Evolutionary conservation across 2,797 vertebrate species (phyloP).

Genomic region (Avahi laniger): DNA sequence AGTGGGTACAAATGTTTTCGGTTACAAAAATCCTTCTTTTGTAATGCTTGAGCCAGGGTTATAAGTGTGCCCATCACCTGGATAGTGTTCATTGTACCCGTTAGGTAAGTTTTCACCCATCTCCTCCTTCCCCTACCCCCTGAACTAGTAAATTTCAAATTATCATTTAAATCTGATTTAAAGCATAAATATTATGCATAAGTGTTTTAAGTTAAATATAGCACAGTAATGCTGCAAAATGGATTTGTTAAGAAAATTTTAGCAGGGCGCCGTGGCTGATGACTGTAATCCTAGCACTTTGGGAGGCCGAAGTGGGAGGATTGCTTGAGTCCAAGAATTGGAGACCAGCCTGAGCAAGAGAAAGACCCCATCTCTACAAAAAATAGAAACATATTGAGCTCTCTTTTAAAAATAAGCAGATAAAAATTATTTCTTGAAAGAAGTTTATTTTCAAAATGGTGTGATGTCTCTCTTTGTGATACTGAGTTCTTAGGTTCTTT

Average conservation of each 20-base stretch:
- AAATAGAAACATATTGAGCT: not conserved
- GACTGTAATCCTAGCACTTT: not conserved
- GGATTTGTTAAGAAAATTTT: not conserved
- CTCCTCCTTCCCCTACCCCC: too few relatives aligned
- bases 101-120: too few relatives aligned
- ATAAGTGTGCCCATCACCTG: too few relatives aligned
- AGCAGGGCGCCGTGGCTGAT: rapidly evolving
- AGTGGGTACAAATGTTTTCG: too few relatives aligned
- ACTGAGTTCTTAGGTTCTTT: too few relatives aligned
- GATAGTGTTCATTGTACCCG: too few relatives aligned
- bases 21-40: too few relatives aligned
- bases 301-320: not conserved
- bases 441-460: not conserved
- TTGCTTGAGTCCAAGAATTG: not conserved
- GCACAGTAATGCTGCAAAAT: not conserved
- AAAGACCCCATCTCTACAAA: not conserved
- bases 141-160: not conserved
- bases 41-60: too few relatives aligned
- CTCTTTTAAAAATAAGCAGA: not conserved
- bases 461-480: not conserved
- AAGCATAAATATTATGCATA: not conserved
- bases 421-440: not conserved
- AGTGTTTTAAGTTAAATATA: not conserved
- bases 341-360: not conserved
- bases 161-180: not conserved